Base-by-base conservation (phyloP, 2,113 vertebrate species). In the Otocyon megalotis region DNA sequence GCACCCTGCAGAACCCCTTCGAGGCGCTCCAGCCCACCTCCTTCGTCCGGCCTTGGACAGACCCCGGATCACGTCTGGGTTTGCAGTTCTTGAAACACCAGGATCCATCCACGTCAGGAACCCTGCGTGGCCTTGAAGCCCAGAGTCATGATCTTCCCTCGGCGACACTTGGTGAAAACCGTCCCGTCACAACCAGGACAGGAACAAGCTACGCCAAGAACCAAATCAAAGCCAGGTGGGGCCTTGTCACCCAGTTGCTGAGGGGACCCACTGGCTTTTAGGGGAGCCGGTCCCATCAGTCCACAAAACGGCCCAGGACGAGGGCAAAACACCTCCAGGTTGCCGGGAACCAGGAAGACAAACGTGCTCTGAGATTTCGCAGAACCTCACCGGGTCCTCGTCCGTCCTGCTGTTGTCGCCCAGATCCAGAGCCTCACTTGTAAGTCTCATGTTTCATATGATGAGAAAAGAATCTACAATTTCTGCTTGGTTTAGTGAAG, bases 261-360 rank as follows among this genome's bases (percentile, higher is more conserved):
- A 96, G 76, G 90, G 96, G 77, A 32, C 9, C 62, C 35, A 10
- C 12, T 4, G 26, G 43, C 67, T 97, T 90, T 77, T 58, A 10
- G 37, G 50, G 76, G 85, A 94, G 84, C 92, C 86, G 96, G 96
- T 97, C 97, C 97, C 97, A 86, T 97, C 96, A 96, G 97, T 97
- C 86, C 37, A 97, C 89, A 97, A 97, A 98, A 97, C 87, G 76
- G 94, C 97, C 98, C 37, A 14, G 93, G 96, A 98, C 97, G 93
- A 97, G 95, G 97, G 98, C 97, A 96, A 98, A 98, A 97, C 97
- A 97, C 96, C 97, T 97, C 97, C 93, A 97, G 96, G 93, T 98
- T 97, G 97, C 98, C 98, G 97, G 96, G 98, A 98, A 96, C 98
- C 98, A 97, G 94, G 88, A 97, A 98, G 98, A 98, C 98, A 98